These are phyloP conservation scores for Prionailurus viverrinus DNA, from an alignment of 2,113 vertebrate genomes.

Conservation along the genomic window DNA sequence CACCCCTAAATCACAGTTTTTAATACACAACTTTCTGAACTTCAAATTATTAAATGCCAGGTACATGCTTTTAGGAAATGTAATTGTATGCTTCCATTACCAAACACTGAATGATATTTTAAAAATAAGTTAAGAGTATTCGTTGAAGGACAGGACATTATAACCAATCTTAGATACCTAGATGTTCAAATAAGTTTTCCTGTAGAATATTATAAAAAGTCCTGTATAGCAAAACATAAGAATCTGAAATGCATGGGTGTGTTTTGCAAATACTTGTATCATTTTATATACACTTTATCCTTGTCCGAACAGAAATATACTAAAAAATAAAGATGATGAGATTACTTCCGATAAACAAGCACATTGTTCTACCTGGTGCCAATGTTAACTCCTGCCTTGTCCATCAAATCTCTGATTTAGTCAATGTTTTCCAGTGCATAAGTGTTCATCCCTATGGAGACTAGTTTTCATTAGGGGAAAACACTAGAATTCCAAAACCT, in stretches of 20 bases:
- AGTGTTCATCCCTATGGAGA: not conserved
- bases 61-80: not conserved
- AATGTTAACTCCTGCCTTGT: constrained; percentile 50
- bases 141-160: not conserved
- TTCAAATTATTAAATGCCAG: not conserved
- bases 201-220: not conserved
- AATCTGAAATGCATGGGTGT: not conserved
- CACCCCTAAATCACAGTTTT: not conserved
- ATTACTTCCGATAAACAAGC: constrained; percentile 51
- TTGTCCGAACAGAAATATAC: not conserved
- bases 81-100: not conserved
- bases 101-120: not conserved
- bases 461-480: constrained; percentile 41
- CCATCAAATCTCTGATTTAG: constrained; percentile 65
- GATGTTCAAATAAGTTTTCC: not conserved
- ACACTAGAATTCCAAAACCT: constrained; percentile 50
- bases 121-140: not conserved
- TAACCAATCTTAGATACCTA: not conserved
- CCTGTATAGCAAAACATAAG: not conserved
- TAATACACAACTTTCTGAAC: not conserved
- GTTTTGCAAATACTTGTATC: not conserved
- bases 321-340: constrained; percentile 45
- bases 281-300: not conserved
- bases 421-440: constrained; percentile 37
- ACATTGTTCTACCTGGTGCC: not conserved